Conservation (phyloP, 2,797 vertebrate species). For the Poeciliopsis infans region DNA sequence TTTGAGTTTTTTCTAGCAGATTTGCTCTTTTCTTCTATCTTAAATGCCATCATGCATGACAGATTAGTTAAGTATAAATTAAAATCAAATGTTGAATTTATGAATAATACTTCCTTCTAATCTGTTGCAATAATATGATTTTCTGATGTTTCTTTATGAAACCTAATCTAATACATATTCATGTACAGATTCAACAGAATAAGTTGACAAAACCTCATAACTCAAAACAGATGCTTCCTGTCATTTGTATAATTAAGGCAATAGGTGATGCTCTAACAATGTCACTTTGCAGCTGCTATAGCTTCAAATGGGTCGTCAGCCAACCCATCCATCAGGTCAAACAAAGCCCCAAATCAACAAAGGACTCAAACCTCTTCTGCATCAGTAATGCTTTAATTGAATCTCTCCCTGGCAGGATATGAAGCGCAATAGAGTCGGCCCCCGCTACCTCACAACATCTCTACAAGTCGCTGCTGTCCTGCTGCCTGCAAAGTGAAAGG, state of each 20-base stretch:
- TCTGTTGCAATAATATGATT: not conserved
- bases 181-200: not conserved
- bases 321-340: slow-evolving; percentile 10
- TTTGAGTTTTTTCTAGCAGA: no score
- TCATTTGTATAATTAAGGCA: not conserved
- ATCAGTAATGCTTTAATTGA: slow-evolving; percentile 48
- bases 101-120: not conserved
- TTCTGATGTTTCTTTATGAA: not conserved
- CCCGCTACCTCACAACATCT: slow-evolving; percentile 48
- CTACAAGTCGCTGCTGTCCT: slow-evolving; percentile 53
- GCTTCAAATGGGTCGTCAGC: slow-evolving; percentile 1
- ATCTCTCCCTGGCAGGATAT: slow-evolving; percentile 53
- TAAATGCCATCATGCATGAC: not conserved
- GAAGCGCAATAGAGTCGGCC: slow-evolving; percentile 36
- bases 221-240: not conserved
- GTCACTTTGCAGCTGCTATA: not conserved
- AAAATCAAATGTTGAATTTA: not conserved
- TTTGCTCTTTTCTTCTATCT: no score
- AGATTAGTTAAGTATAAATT: not conserved
- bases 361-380: not conserved
- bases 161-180: not conserved
- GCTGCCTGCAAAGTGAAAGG: slow-evolving; percentile 46
- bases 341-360: slow-evolving; percentile 3
- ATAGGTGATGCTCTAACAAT: not conserved
- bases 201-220: not conserved